phyloP scores from a whole-genome alignment of 2,888 invertebrate genomes.

The Drosophila dives region DNA sequence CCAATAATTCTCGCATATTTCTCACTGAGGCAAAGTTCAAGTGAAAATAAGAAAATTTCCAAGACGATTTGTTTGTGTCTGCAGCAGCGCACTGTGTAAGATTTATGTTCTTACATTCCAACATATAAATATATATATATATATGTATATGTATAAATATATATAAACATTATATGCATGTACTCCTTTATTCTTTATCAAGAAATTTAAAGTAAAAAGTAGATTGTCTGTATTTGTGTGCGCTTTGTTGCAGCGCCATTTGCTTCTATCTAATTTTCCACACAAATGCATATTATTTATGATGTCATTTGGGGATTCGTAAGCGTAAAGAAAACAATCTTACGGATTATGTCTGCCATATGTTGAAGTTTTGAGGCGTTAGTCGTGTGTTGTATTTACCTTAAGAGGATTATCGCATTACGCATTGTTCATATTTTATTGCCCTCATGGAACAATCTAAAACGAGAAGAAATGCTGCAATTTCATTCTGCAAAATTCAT shows the following conservation, averaged over 20 bases:
- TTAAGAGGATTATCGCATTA: slow-evolving; percentile 9
- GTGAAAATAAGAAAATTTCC: slow-evolving; percentile 39
- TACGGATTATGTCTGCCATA: slow-evolving; percentile 15
- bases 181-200: slow-evolving; percentile 18
- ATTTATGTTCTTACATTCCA: slow-evolving; percentile 55
- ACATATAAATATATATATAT: background rate
- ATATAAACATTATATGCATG: background rate
- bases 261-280: slow-evolving; percentile 70
- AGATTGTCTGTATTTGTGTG: slow-evolving; percentile 37
- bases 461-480: background rate
- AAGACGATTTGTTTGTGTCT: slow-evolving; percentile 71
- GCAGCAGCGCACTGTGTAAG: slow-evolving; percentile 45
- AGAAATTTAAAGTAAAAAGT: slow-evolving; percentile 39
- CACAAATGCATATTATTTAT: slow-evolving; percentile 75
- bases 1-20: slow-evolving; percentile 34
- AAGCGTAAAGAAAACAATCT: slow-evolving; percentile 26
- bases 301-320: slow-evolving; percentile 59
- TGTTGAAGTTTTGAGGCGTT: slow-evolving; percentile 18
- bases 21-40: slow-evolving; percentile 23
- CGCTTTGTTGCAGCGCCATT: slow-evolving; percentile 28
- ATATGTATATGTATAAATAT: background rate
- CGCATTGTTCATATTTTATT: background rate
- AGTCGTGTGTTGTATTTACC: slow-evolving; percentile 10
- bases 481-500: background rate
- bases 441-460: background rate